Percentiles rank a stretch among this genome's conserved stretches.
Conservation (phyloP, 2,888 invertebrate species). For the Luffia ferchaultella region DNA sequence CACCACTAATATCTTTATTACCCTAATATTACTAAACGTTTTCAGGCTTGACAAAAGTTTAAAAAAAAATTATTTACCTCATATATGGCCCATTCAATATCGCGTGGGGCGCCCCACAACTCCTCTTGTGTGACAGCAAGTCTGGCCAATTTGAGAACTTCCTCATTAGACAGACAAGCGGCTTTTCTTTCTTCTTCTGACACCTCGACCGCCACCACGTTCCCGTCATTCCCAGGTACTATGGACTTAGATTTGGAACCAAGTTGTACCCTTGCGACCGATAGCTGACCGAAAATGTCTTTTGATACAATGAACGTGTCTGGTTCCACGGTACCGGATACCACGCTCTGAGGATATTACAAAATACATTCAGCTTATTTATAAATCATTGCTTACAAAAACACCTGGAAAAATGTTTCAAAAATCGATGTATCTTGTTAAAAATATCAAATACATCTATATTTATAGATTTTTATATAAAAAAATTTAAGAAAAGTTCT, state of each 20-base stretch:
- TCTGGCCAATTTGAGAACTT: constrained; percentile 62
- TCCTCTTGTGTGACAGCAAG: constrained; percentile 70
- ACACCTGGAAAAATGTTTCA: no score
- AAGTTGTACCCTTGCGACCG: constrained; percentile 42
- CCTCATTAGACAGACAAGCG: constrained; percentile 63
- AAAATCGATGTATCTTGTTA: no score
- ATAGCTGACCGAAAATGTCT: constrained; percentile 46
- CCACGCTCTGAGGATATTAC: constrained; percentile 70
- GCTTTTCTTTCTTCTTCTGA: constrained; percentile 36
- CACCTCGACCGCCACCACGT: constrained; percentile 41
- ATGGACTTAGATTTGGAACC: constrained; percentile 65
- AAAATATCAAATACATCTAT: no score
- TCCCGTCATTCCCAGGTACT: constrained; percentile 42
- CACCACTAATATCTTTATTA: no score
- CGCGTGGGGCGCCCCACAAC: constrained; percentile 73
- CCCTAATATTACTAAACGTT: no score
- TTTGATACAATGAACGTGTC: constrained; percentile 72
- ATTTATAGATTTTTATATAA: no score
- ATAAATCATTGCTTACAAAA: no score
- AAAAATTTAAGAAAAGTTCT: no score
- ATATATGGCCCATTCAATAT: constrained; percentile 82
- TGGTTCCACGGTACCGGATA: constrained; percentile 80
- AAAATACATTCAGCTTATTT: no score
- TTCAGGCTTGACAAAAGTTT: no score
- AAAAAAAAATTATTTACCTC: constrained; percentile 60